phyloP scores from a whole-genome alignment of 2,888 invertebrate genomes.

The Dicyrtoma fusca region DNA sequence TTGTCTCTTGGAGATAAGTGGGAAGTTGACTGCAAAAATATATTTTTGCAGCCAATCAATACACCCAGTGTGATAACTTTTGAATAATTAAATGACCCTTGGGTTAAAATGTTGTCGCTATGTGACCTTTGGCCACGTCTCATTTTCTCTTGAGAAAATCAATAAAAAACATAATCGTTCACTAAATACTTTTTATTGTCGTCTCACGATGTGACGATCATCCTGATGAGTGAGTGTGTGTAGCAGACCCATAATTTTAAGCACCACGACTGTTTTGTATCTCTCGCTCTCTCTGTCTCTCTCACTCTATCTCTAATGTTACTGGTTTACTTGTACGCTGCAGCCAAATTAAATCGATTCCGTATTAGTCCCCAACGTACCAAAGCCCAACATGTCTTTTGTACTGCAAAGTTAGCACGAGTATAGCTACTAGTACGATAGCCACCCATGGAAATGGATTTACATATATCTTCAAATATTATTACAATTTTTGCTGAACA shows the following conservation, averaged over 20 bases:
- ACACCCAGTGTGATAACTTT: neutral
- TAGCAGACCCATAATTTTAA: too few relatives aligned
- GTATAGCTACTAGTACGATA: too few relatives aligned
- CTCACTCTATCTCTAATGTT: neutral
- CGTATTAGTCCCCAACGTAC: neutral
- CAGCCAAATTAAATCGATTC: too few relatives aligned
- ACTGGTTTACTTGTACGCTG: neutral
- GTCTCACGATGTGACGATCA: neutral
- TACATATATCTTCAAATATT: too few relatives aligned
- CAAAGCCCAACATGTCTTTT: too few relatives aligned
- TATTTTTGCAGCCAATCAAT: constrained; percentile 36
- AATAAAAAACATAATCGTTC: neutral
- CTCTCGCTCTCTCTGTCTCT: constrained; percentile 6
- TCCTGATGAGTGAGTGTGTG: neutral
- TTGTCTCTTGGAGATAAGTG: too few relatives aligned
- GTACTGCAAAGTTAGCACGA: too few relatives aligned
- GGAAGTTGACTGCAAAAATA: neutral
- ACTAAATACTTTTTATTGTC: neutral
- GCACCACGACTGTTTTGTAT: neutral
- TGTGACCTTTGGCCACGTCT: constrained; percentile 21
- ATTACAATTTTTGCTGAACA: too few relatives aligned
- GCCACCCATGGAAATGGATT: too few relatives aligned
- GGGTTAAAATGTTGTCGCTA: constrained; percentile 11
- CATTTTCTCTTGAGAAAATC: constrained; percentile 18
- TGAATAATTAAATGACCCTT: constrained; percentile 15